Conservation (phyloP, 1,140 invertebrate genomes). For the Ceratoteleas bidentatus region DNA sequence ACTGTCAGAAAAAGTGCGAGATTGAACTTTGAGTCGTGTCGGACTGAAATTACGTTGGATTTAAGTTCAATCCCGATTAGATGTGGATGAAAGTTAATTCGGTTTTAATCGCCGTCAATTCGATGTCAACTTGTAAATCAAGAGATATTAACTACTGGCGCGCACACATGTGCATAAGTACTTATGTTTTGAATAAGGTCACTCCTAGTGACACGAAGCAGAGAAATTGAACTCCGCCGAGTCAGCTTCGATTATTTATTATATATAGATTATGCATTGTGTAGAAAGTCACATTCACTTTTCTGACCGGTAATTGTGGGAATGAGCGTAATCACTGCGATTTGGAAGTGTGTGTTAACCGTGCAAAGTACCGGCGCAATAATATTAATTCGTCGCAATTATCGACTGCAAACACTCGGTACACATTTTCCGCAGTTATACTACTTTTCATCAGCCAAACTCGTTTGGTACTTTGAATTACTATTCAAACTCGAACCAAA, state of each 20-base stretch:
- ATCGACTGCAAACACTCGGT: too few species aligned
- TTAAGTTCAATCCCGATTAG: conserved; percentile 10
- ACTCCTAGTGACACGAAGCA: conserved; percentile 29
- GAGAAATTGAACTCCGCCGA: conserved; percentile 36
- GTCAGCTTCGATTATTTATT: conserved; percentile 28
- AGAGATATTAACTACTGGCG: neutral
- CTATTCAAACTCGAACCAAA: too few species aligned
- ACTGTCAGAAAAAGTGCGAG: too few species aligned
- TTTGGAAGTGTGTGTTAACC: neutral
- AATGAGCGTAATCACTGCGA: conserved; percentile 5
- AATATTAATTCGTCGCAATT: neutral
- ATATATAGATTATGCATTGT: conserved; percentile 30
- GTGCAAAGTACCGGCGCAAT: neutral
- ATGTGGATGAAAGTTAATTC: conserved; percentile 22
- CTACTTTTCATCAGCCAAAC: too few species aligned
- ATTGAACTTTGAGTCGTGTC: neutral
- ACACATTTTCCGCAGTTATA: too few species aligned
- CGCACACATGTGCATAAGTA: conserved; percentile 13
- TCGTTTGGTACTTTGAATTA: too few species aligned
- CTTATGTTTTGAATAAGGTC: conserved; percentile 42
- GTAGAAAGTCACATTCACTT: conserved; percentile 25
- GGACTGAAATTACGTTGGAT: neutral
- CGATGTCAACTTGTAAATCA: conserved; percentile 25
- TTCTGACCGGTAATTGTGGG: conserved; percentile 16
- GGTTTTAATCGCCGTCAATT: conserved; percentile 24